phyloP scores from a whole-genome alignment of 2,888 invertebrate genomes.

The Noctua fimbriata region DNA sequence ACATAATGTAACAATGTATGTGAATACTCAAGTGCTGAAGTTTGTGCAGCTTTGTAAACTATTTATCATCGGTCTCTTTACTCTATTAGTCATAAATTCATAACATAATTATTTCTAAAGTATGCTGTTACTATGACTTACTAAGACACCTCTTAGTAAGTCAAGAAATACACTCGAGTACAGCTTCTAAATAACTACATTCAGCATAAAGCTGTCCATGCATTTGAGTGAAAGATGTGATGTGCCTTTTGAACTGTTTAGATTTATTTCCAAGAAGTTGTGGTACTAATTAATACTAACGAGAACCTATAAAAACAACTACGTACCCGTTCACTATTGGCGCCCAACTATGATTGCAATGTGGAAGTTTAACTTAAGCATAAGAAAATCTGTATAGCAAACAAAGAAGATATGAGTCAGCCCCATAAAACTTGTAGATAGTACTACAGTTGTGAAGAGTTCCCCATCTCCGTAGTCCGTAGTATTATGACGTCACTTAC shows the following conservation, averaged over 20 bases:
- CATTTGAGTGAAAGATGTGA: neutral
- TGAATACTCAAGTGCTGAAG: slow-evolving; percentile 48
- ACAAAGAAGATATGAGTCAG: slow-evolving; percentile 32
- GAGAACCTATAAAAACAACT: neutral
- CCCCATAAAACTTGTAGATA: slow-evolving; percentile 34
- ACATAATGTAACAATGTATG: slow-evolving; percentile 58
- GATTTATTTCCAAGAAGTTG: neutral
- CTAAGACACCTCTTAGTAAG: neutral
- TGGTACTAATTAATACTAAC: neutral
- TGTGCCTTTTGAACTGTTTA: neutral
- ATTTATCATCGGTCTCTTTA: slow-evolving; percentile 39
- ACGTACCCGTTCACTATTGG: neutral
- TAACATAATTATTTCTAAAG: slow-evolving; percentile 13
- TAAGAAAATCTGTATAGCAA: slow-evolving; percentile 9
- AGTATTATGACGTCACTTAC: slow-evolving; percentile 57
- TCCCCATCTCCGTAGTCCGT: slow-evolving; percentile 42
- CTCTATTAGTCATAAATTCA: slow-evolving; percentile 46
- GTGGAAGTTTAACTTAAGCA: neutral
- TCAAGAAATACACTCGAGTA: neutral
- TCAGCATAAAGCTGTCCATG: slow-evolving; percentile 1
- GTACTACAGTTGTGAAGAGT: slow-evolving; percentile 35
- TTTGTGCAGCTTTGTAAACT: slow-evolving; percentile 59
- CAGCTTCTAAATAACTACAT: neutral
- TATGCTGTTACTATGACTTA: neutral
- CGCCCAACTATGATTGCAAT: slow-evolving; percentile 14